phyloP scores from a whole-genome alignment of 2,797 vertebrate species.

The Darevskia nairensis region DNA sequence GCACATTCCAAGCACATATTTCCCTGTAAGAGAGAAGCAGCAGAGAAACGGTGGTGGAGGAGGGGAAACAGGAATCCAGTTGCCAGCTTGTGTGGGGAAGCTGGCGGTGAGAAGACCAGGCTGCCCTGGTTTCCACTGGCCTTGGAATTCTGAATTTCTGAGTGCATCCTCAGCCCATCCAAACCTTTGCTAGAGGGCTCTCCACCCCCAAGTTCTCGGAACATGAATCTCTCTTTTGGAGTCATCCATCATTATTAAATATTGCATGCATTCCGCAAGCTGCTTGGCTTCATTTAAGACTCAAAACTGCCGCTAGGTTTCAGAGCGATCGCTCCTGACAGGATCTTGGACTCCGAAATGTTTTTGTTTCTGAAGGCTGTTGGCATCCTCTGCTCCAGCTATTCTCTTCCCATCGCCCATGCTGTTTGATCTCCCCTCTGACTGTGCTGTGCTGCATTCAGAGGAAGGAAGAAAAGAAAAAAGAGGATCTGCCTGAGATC shows the following conservation, averaged over 20 bases:
- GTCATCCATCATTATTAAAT: neutral
- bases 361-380: constrained; percentile 5
- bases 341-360: neutral
- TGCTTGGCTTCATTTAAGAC: neutral
- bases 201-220: neutral
- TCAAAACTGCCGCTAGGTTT: neutral
- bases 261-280: neutral
- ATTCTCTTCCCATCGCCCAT: neutral
- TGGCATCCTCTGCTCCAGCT: neutral
- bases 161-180: neutral
- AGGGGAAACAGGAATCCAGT: neutral
- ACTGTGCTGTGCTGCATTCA: too few relatives aligned
- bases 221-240: neutral
- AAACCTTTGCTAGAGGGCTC: neutral
- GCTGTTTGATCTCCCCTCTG: constrained; percentile 6
- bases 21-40: neutral
- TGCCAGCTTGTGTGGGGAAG: neutral
- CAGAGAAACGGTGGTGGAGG: rapidly evolving
- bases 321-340: neutral
- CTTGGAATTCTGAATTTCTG: neutral
- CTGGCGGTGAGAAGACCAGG: neutral
- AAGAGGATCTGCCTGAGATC: neutral
- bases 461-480: neutral
- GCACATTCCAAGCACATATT: too few relatives aligned
- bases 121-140: neutral